phyloP scores from a whole-genome alignment of 2,888 invertebrate genomes.

The Elmis aenea region DNA sequence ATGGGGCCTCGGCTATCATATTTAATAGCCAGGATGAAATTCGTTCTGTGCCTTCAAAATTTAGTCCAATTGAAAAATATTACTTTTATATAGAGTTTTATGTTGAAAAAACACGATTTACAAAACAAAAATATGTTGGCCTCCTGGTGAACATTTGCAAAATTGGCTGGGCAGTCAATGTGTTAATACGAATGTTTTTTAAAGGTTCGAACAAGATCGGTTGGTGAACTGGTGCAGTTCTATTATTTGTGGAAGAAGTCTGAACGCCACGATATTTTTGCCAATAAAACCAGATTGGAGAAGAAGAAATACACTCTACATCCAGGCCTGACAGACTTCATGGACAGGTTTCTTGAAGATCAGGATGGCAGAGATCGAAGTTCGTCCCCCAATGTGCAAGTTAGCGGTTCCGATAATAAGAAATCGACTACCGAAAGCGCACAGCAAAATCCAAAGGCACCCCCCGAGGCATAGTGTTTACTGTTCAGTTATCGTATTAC shows the following conservation, averaged over 20 bases:
- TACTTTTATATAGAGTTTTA: no score
- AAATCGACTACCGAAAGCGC: conserved; percentile 21
- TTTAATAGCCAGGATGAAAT: no score
- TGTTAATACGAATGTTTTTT: conserved; percentile 24
- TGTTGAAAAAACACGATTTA: no score
- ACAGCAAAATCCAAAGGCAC: conserved; percentile 23
- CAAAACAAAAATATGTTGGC: no score
- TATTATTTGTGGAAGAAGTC: conserved; percentile 98
- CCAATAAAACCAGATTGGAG: conserved; percentile 81
- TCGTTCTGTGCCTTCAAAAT: no score
- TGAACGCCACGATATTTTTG: conserved; percentile 89
- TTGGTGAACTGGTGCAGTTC: conserved; percentile 95
- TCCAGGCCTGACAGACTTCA: conserved; percentile 89
- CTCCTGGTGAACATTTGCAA: no score
- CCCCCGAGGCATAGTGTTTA: conserved; percentile 27
- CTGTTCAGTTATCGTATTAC: no score
- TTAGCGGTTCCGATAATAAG: conserved; percentile 27
- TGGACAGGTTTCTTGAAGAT: conserved; percentile 88
- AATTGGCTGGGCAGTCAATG: no score
- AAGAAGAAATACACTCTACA: conserved; percentile 90
- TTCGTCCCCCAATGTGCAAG: conserved; percentile 65
- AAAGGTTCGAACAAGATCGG: conserved; percentile 83
- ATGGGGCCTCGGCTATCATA: no score
- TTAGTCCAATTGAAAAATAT: no score
- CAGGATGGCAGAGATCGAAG: conserved; percentile 69